Base-by-base conservation (phyloP, 2,797 vertebrate genomes). In the Sebastes itinus region DNA sequence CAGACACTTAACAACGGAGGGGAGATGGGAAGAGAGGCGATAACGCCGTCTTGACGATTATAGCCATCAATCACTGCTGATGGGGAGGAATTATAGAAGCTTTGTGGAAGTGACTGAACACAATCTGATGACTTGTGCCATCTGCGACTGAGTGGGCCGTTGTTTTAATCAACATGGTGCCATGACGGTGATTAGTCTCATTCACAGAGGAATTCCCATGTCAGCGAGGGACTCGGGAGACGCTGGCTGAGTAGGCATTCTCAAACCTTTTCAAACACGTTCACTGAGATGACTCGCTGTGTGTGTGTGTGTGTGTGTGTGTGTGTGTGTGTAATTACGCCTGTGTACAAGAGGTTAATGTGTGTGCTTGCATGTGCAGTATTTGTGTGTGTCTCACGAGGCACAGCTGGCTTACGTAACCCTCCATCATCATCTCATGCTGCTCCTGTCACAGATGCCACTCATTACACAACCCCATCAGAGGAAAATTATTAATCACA, bases 121-220 rank as follows among this genome's bases (percentile, higher is more conserved):
- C 86, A 89, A 87, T 87, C 84, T 91, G 93, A 92, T 90, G 90
- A 85, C 89, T 92, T 85, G 82, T 88, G 89, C 90, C 91, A 89
- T 91, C 88, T 92, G 91, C 77, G 38, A 67, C 75, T 80, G 85
- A 92, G 88, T 75, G 75, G 79, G 80, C 67, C 87, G 76, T 89
- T 89, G 90, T 90, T 93, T 90, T 88, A 92, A 92, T 93, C 91
- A 91, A 93, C 84, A 84, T 75, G 88, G 84, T 77, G 91, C 78
- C 81, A 60, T 60, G 73, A 68, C 2, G 38, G 78, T 92, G 90
- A 94, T 94, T 92, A 92, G 82, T 90, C 85, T 78, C 72, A 92
- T 91, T 92, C 88, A 92, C 75, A 79, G 77, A 89, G 91, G 91
- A 87, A 91, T 92, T 89, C 92, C 90, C 88, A 72, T 78, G 75